These are phyloP conservation scores for Pipra filicauda DNA, from an alignment of 2,113 vertebrate species.

Conservation along the genomic window DNA sequence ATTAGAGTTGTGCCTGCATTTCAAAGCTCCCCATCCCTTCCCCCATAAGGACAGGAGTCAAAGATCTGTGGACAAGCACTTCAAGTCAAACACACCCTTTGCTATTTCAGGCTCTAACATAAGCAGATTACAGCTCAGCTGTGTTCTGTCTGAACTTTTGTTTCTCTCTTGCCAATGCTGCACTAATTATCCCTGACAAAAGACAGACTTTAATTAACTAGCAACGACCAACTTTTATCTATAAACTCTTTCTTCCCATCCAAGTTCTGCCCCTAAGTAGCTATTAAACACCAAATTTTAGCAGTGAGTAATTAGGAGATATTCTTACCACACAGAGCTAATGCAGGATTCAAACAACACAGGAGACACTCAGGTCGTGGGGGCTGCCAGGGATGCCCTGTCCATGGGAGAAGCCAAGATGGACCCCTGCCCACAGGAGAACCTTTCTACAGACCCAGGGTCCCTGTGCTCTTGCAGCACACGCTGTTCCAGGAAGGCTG, in stretches of 20 bases:
- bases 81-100: neutral
- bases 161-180: neutral
- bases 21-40: neutral
- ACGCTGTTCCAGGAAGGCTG: neutral
- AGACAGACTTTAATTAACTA: conserved; percentile 36
- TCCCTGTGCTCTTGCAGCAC: neutral
- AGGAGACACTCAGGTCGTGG: accelerated
- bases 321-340: neutral
- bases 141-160: conserved; percentile 3
- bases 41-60: neutral
- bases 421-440: neutral
- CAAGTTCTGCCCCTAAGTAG: neutral
- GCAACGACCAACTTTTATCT: neutral
- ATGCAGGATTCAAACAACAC: neutral
- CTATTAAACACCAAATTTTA: neutral
- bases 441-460: neutral
- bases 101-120: conserved; percentile 8
- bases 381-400: neutral
- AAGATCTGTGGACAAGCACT: neutral
- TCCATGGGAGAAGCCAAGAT: neutral
- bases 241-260: neutral
- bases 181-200: conserved; percentile 51
- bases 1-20: neutral
- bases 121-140: conserved; percentile 32
- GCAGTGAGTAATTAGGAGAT: neutral